Percentiles rank a stretch among this genome's conserved stretches.
These are phyloP conservation scores for Phacellophora camtschatica DNA, from an alignment of 30 jellyfish, hydroid and myxozoan species.

Conservation along the genomic window DNA sequence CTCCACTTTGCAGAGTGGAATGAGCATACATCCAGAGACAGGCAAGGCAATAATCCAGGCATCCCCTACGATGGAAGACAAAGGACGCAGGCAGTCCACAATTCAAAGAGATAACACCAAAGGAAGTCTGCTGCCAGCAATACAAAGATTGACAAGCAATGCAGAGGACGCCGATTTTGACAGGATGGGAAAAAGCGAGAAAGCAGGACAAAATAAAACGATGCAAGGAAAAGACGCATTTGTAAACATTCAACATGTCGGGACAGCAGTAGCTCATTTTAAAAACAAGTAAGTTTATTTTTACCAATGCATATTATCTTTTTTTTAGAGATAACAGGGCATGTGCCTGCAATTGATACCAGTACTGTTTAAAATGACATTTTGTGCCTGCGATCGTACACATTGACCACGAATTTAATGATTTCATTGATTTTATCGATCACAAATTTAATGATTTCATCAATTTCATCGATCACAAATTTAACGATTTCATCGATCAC, in stretches of 20 bases:
- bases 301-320: too few species aligned
- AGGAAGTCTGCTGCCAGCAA: not conserved
- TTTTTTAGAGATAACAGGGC: too few species aligned
- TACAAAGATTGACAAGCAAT: not conserved
- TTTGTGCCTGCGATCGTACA: too few species aligned
- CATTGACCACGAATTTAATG: too few species aligned
- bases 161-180: conserved; percentile 32
- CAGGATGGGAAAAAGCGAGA: not conserved
- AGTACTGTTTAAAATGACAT: too few species aligned
- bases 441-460: too few species aligned
- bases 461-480: too few species aligned
- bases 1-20: conserved; percentile 5
- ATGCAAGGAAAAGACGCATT: not conserved
- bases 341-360: too few species aligned
- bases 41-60: conserved; percentile 48
- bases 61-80: conserved; percentile 7
- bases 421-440: too few species aligned
- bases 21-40: conserved; percentile 66
- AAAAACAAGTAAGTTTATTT: not conserved
- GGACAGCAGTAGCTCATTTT: conserved; percentile 2
- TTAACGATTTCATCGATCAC: too few species aligned
- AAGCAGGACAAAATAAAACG: not conserved
- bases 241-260: not conserved
- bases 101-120: not conserved
- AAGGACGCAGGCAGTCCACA: conserved; percentile 25